These are phyloP conservation scores for Babylonia areolata DNA, from an alignment of 1,140 invertebrate species.

Conservation along the genomic window DNA sequence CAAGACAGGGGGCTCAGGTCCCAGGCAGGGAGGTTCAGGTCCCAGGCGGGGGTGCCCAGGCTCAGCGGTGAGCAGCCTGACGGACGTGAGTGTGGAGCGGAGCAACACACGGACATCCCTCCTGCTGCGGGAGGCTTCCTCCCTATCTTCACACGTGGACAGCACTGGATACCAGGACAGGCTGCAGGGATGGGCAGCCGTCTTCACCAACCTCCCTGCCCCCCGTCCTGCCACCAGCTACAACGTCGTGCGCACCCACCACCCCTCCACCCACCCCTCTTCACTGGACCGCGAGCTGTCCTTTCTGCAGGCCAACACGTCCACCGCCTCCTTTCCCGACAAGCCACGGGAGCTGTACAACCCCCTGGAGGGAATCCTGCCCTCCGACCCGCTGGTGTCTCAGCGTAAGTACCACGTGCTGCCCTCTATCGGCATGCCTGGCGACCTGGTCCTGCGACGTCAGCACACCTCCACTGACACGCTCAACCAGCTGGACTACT, in stretches of 20 bases:
- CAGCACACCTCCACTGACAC: slow-evolving; percentile 37
- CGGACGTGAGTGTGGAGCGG: slow-evolving; percentile 30
- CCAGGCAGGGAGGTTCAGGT: background rate
- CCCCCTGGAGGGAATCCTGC: slow-evolving; percentile 48
- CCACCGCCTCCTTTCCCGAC: slow-evolving; percentile 10
- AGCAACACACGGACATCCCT: slow-evolving; percentile 7
- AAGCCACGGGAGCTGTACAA: slow-evolving; percentile 54
- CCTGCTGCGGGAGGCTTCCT: slow-evolving; percentile 29
- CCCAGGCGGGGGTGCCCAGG: background rate
- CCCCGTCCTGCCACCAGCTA: slow-evolving; percentile 25
- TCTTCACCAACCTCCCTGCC: slow-evolving; percentile 13
- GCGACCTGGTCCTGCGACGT: background rate
- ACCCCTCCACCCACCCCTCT: background rate
- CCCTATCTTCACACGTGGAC: slow-evolving; percentile 13
- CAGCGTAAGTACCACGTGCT: slow-evolving; percentile 64
- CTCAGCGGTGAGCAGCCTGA: slow-evolving; percentile 29
- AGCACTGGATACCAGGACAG: slow-evolving; percentile 29
- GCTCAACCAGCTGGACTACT: slow-evolving; percentile 62
- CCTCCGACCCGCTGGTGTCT: slow-evolving; percentile 40
- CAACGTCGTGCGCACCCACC: background rate
- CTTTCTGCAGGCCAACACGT: slow-evolving; percentile 3
- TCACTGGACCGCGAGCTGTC: slow-evolving; percentile 5
- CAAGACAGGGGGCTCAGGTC: background rate
- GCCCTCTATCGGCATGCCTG: slow-evolving; percentile 54
- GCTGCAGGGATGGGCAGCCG: slow-evolving; percentile 21